These are phyloP conservation scores for Heliconius erato DNA, from an alignment of 2,888 invertebrate species.

Conservation along the genomic window DNA sequence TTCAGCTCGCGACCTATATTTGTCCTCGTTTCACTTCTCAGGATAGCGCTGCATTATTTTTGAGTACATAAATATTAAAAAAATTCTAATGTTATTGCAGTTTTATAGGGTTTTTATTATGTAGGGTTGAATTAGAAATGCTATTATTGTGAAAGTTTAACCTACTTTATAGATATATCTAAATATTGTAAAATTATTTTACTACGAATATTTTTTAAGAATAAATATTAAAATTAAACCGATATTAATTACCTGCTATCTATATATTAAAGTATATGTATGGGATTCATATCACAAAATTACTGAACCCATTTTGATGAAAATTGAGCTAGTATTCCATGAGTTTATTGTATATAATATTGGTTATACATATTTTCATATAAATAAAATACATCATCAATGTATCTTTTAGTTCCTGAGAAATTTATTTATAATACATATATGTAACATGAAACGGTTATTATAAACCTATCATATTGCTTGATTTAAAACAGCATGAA, in stretches of 20 bases:
- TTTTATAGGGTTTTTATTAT: neutral
- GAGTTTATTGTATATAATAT: too few relatives aligned
- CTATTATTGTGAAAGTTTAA: neutral
- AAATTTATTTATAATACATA: neutral
- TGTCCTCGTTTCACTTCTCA: conserved; percentile 33
- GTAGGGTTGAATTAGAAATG: neutral
- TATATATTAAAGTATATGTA: too few relatives aligned
- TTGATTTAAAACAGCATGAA: neutral
- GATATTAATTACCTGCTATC: too few relatives aligned
- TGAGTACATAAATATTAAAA: neutral
- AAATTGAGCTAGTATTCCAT: too few relatives aligned
- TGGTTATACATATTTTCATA: too few relatives aligned
- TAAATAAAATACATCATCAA: too few relatives aligned
- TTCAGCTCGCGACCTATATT: conserved; percentile 39
- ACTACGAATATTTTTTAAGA: neutral
- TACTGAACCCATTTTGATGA: neutral
- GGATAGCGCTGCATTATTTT: conserved; percentile 9
- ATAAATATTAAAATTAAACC: too few relatives aligned
- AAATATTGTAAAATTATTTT: neutral
- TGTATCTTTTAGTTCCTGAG: too few relatives aligned
- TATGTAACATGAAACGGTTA: neutral
- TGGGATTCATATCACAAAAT: neutral
- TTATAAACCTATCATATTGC: neutral
- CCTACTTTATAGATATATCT: neutral
- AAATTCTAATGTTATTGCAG: neutral